Conservation (phyloP, 2,888 invertebrate species). For the Thelaira solivaga region DNA sequence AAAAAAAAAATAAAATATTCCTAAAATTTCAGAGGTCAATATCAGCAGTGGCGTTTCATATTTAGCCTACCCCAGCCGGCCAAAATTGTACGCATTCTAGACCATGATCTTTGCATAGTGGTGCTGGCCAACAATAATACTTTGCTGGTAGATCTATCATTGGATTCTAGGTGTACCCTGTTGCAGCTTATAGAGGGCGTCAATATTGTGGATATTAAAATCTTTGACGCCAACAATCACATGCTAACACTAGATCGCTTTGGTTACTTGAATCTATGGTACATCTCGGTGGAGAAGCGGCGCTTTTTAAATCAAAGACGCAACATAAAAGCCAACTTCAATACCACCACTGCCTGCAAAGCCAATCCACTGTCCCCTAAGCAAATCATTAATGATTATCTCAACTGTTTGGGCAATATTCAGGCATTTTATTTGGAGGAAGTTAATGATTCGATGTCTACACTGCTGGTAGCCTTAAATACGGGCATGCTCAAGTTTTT, state of each 20-base stretch:
- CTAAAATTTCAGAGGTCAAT: slow-evolving; percentile 69
- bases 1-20: not conserved
- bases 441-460: slow-evolving; percentile 34
- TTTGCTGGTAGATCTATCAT: slow-evolving; percentile 71
- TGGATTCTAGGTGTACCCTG: slow-evolving; percentile 68
- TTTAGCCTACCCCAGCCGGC: slow-evolving; percentile 70
- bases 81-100: slow-evolving; percentile 68
- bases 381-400: slow-evolving; percentile 61
- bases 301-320: slow-evolving; percentile 64
- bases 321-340: slow-evolving; percentile 31
- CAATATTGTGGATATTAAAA: slow-evolving; percentile 67
- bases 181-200: slow-evolving; percentile 66
- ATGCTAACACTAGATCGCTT: slow-evolving; percentile 72
- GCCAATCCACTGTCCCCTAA: slow-evolving; percentile 51
- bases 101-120: slow-evolving; percentile 72
- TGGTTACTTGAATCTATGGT: slow-evolving; percentile 74
- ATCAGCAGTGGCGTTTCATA: slow-evolving; percentile 75
- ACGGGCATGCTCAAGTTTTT: slow-evolving; percentile 71
- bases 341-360: slow-evolving; percentile 50
- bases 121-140: slow-evolving; percentile 70
- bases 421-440: slow-evolving; percentile 65
- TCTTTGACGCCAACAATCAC: slow-evolving; percentile 69
- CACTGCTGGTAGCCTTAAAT: slow-evolving; percentile 69
- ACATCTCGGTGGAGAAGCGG: slow-evolving; percentile 67
- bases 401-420: slow-evolving; percentile 42